Base-by-base conservation (phyloP, 2,113 vertebrate genomes). In the Rhodinocichla rosea region DNA sequence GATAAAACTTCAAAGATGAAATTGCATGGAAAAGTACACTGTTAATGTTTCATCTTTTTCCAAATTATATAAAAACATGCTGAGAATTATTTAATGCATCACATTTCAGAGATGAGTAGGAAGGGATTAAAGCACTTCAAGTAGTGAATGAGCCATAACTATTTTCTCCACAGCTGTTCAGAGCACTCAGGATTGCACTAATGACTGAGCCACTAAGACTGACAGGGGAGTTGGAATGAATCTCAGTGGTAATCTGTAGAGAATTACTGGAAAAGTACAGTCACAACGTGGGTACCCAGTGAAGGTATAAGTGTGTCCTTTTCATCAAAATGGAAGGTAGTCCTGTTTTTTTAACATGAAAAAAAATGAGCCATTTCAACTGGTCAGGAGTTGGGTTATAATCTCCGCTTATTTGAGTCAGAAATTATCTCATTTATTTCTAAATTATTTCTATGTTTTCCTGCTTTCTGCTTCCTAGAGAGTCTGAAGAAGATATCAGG, bases 101-200 rank as follows among this genome's bases (percentile, higher is more conserved):
- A 24, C 33, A 84, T 91, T 94, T 94, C 67, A 64, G 92, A 75
- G 78, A 75, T 52, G 56, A 87, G 37, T 84, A 82, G 83, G 87
- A 92, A 39, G 52, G 87, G 47, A 84, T 95, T 93, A 92, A 90
- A 88, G 80, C 49, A 64, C 64, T 97, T 39, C 59, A 87, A 64
- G 56, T 85, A 88, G 67, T 82, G 90, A 96, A 59, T 87, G 83
- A 91, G 77, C 69, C 67, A n/a, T 94, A 96, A 86, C 76, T 95
- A 37, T 91, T 59, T 91, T 94, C 79, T 94, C 55, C 57, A 77
- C 83, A 96, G 83, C 44, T 85, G 52, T 83, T 96, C 92, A 70
- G 50, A 79, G 71, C 74, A 79, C 33, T 95, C 89, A 76, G 84
- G 91, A 84, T 73, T 13, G 42, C 69, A 75, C 64, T 95, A 94